Percentiles rank a stretch among this genome's conserved stretches.
Evolutionary conservation across 2,113 vertebrate genomes (phyloP).

Genomic region (Engraulis encrasicolus): DNA sequence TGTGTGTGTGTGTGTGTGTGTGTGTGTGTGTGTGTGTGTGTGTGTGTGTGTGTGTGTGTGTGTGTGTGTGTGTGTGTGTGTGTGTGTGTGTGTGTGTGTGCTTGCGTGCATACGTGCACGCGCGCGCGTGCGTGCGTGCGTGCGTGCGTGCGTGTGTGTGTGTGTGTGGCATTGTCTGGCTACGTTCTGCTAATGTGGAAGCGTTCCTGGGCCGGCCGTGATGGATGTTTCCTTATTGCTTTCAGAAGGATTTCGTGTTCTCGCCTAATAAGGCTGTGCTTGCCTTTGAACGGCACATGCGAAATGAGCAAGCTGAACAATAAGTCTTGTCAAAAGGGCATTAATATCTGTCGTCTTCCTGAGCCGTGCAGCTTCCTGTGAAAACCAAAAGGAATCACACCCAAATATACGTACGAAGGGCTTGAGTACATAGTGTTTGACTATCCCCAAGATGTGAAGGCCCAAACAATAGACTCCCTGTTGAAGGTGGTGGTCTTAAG

Average conservation of each 20-base stretch:
- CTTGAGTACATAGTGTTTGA: no score
- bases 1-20: no score
- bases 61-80: constrained; percentile 21
- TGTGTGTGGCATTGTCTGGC: constrained; percentile 15
- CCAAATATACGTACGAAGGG: no score
- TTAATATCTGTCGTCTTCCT: neutral
- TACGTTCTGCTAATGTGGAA: neutral
- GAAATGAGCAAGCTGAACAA: constrained; percentile 10
- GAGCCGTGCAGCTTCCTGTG: neutral
- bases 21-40: no score
- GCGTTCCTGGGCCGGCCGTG: neutral
- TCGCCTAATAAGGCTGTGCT: neutral
- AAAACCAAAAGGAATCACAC: neutral
- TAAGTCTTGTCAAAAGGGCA: constrained; percentile 13
- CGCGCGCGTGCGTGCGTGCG: constrained; percentile 53
- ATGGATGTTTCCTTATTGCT: constrained; percentile 12
- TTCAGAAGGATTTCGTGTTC: neutral
- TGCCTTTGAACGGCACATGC: neutral
- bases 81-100: constrained; percentile 58
- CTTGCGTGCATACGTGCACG: no score
- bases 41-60: constrained; percentile 37
- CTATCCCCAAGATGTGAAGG: no score
- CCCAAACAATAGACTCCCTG: no score
- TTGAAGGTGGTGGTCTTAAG: no score
- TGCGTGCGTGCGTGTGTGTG: constrained; percentile 54